A percentile compares a stretch with the other conserved stretches of the same genome.
These are phyloP conservation scores for Neotoxoptera formosana DNA, from an alignment of 1,140 invertebrate genomes.

Conservation along the genomic window DNA sequence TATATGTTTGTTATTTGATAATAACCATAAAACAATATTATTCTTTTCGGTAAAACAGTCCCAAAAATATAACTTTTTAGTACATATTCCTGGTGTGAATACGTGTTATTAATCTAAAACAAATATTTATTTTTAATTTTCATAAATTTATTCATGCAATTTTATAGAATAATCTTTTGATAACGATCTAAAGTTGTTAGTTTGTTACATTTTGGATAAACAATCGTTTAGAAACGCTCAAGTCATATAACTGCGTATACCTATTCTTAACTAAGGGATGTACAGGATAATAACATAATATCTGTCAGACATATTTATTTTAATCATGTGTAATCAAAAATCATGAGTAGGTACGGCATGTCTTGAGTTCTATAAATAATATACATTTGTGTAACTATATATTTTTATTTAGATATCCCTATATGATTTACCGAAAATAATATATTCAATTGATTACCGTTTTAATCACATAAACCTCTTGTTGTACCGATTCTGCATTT, in stretches of 20 bases:
- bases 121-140: constrained; percentile 47
- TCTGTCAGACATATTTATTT: background rate
- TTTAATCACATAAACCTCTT: background rate
- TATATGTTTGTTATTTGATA: constrained; percentile 23
- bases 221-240: background rate
- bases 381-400: background rate
- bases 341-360: background rate
- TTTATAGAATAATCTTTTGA: background rate
- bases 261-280: background rate
- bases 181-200: background rate
- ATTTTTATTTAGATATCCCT: background rate
- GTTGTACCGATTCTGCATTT: background rate
- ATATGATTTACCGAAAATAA: constrained; percentile 20
- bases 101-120: background rate
- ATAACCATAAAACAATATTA: constrained; percentile 9
- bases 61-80: background rate
- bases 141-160: constrained; percentile 7
- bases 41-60: background rate
- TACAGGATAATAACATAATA: background rate
- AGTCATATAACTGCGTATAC: background rate
- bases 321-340: background rate
- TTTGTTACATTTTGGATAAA: background rate
- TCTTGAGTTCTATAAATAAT: background rate
- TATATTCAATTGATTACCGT: background rate
- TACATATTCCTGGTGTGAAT: background rate